Evolutionary conservation across 2,797 vertebrate genomes (phyloP).

Genomic region (Lagodon rhomboides): DNA sequence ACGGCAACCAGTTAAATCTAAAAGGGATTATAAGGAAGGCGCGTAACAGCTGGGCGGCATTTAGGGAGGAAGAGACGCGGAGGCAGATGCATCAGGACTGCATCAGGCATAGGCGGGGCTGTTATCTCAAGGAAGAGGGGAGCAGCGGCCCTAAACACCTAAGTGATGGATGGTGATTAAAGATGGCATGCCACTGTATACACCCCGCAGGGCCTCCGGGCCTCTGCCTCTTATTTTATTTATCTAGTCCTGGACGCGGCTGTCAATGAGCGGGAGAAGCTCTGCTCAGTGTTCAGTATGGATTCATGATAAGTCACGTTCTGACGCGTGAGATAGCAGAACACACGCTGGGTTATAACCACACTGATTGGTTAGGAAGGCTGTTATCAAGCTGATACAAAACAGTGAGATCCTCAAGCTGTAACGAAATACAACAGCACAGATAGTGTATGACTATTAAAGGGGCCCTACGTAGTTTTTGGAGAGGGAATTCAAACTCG

Average conservation of each 20-base stretch:
- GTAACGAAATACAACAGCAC: background rate
- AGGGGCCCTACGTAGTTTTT: too few species aligned
- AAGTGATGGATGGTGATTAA: constrained; percentile 23
- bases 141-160: constrained; percentile 25
- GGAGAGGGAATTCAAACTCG: too few species aligned
- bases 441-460: background rate
- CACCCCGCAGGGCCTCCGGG: background rate
- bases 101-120: background rate
- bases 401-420: background rate
- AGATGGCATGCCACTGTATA: background rate
- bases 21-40: constrained; percentile 37
- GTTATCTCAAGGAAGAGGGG: constrained; percentile 15
- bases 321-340: constrained; percentile 22
- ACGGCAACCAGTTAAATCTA: constrained; percentile 39
- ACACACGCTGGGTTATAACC: background rate
- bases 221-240: constrained; percentile 10
- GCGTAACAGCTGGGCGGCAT: constrained; percentile 47
- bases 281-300: background rate
- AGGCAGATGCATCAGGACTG: constrained; percentile 7
- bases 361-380: background rate
- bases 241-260: background rate
- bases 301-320: constrained; percentile 11
- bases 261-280: constrained; percentile 1
- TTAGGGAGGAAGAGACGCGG: constrained; percentile 4
- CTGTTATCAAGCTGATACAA: constrained; percentile 8